Base-by-base conservation (phyloP, 2,888 invertebrate genomes). In the Gryllus longicercus region DNA sequence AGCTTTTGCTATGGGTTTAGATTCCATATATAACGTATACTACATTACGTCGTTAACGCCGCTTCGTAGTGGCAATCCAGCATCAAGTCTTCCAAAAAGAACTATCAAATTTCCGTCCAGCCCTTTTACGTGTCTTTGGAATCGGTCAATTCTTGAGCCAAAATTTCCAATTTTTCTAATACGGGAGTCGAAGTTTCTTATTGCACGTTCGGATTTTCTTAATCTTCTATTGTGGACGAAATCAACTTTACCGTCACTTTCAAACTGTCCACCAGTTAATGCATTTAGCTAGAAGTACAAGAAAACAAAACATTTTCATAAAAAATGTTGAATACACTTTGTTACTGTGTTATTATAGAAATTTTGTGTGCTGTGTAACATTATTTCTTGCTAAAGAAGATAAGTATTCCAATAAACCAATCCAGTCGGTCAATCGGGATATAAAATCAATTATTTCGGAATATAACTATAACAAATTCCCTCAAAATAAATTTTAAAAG, bases 141-240 rank as follows among this genome's bases (percentile, higher is more conserved):
- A 63, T 63, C 63, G 4, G 8, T 63, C 63, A n/a, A 63, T 63
- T 63, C 14, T 63, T n/a, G 14, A 14, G 63, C 16, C 16, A n/a
- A 63, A n/a, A n/a, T n/a, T 63, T 63, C 63, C 63, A 63, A 63
- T 63, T 63, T 14, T 63, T 63, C n/a, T 63, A 63, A 63, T 63
- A 18, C n/a, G 14, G n/a, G 14, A 14, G 63, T n/a, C 14, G 16
- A 63, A 63, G 14, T 63, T 63, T 14, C n/a, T n/a, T 14, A 63
- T 18, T 14, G 63, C 14, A 18, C 63, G 14, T n/a, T n/a, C 63
- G 8, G 16, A 63, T 63, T 63, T 14, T 63, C 63, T 63, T n/a
- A 63, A n/a, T 63, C 63, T 63, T 63, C 63, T 63, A 8, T n/a
- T 63, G 63, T 63, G 14, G 16, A 63, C 63, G 63, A 18, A 63